Base-by-base conservation (phyloP, 1,140 invertebrate species). In the Lucilia sericata region DNA sequence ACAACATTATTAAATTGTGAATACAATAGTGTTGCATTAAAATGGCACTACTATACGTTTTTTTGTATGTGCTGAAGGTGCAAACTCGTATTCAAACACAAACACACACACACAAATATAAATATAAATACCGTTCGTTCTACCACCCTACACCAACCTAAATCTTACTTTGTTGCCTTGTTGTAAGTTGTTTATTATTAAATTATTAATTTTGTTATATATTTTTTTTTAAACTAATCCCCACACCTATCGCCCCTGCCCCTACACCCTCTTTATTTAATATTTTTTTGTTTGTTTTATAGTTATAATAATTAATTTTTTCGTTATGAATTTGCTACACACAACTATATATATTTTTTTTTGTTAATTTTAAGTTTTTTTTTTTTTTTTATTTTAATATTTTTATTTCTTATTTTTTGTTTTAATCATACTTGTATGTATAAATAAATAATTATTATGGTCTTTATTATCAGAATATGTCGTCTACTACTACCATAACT, bases 101-200 rank as follows among this genome's bases (percentile, higher is more conserved):
- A 30, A 30, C 25, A 30, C 25, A 30, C 25, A 30, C 25, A 30
- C 25, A 30, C 25, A 30, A 1, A 2, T 3, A 30, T 3, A 30
- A 30, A 30, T 42, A 42, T 10, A 7, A 42, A 42, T 42, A 42
- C 42, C 2, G 0, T 42, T 42, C 42, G 7, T 17, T 14, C 17
- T n/a, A 60, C 5, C 55, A 60, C 14, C 42, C 55, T 60, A 2
- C 25, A 30, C 25, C 25, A 13, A 2, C 4, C n/a, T 70, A 25
- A 19, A 70, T 70, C 65, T n/a, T 60, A 60, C 14, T 70, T 70
- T 70, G 65, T 70, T 70, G 65, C 25, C 19, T 70, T 70, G 65
- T 70, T 70, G 65, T 70, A 70, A 70, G 65, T 70, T 70, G 65
- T 70, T 70, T 70, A 70, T 21, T 70, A 21, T 70, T 21, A 70